Conservation (phyloP, 1,140 invertebrate species). For the Apolygus lucorum region DNA sequence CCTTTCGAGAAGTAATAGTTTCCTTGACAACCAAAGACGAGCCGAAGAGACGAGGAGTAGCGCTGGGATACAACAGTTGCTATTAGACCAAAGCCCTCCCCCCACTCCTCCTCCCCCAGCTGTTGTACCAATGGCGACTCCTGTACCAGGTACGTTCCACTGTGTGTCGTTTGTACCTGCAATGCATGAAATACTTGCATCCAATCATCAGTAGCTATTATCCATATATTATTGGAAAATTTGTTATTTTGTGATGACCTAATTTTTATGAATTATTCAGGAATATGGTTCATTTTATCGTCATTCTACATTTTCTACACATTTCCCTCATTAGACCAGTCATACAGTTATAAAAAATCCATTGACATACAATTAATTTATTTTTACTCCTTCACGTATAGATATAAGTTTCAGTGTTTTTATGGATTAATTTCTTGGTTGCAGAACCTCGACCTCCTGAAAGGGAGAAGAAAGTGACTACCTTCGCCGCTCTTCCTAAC, state of each 20-base stretch:
- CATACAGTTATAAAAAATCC: too few species aligned
- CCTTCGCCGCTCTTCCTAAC: conserved; percentile 53
- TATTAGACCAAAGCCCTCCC: conserved; percentile 29
- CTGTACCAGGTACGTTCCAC: too few species aligned
- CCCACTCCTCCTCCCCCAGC: conserved; percentile 6
- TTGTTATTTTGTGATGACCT: too few species aligned
- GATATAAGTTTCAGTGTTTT: too few species aligned
- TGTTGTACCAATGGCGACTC: too few species aligned
- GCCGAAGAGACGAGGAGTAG: conserved; percentile 31
- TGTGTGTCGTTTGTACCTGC: not conserved
- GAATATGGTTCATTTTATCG: too few species aligned
- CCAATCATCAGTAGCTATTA: not conserved
- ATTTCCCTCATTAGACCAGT: too few species aligned
- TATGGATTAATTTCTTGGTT: not conserved
- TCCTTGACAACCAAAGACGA: conserved; percentile 26
- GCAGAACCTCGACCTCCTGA: conserved; percentile 16
- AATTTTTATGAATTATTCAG: too few species aligned
- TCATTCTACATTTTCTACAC: too few species aligned
- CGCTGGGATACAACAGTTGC: conserved; percentile 32
- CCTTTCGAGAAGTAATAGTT: conserved; percentile 29
- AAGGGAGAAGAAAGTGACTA: conserved; percentile 48
- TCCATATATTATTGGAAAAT: not conserved
- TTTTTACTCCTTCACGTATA: too few species aligned
- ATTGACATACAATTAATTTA: too few species aligned
- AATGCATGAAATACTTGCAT: not conserved